These are phyloP conservation scores for Avahi laniger DNA, from an alignment of 2,797 vertebrate genomes.

Conservation along the genomic window DNA sequence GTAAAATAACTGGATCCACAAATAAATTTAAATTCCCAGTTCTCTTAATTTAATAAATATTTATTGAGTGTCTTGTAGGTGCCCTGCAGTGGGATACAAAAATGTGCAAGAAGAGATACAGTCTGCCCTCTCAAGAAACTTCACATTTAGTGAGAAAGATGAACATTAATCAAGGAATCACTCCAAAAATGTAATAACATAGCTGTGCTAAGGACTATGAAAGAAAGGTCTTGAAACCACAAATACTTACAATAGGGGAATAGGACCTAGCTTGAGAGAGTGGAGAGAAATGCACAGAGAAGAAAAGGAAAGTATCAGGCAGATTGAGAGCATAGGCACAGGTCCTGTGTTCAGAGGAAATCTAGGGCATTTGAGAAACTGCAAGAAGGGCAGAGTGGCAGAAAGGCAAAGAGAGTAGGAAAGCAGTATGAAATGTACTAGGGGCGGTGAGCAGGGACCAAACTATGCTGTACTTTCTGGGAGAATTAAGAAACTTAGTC, in stretches of 20 bases:
- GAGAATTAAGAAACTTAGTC: neutral
- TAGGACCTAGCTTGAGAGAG: neutral
- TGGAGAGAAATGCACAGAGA: neutral
- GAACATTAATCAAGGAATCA: neutral
- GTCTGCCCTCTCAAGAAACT: neutral
- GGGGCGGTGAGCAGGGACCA: accelerated
- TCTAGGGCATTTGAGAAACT: neutral
- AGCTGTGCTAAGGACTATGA: neutral
- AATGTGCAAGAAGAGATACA: neutral
- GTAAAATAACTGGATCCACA: neutral
- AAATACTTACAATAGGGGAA: neutral
- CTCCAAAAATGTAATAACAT: neutral
- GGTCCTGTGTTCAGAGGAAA: neutral
- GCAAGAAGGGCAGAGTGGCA: neutral
- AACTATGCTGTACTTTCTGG: neutral
- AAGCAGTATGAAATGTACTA: neutral
- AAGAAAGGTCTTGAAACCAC: neutral
- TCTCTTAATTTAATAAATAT: slow-evolving; percentile 16
- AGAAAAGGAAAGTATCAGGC: neutral
- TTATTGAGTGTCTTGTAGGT: neutral
- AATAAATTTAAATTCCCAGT: neutral
- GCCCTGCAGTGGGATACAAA: neutral
- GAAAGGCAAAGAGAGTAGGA: neutral
- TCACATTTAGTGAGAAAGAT: neutral
- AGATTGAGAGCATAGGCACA: neutral